Conservation (phyloP, 2,888 invertebrate genomes). For the Ormia ochracea region DNA sequence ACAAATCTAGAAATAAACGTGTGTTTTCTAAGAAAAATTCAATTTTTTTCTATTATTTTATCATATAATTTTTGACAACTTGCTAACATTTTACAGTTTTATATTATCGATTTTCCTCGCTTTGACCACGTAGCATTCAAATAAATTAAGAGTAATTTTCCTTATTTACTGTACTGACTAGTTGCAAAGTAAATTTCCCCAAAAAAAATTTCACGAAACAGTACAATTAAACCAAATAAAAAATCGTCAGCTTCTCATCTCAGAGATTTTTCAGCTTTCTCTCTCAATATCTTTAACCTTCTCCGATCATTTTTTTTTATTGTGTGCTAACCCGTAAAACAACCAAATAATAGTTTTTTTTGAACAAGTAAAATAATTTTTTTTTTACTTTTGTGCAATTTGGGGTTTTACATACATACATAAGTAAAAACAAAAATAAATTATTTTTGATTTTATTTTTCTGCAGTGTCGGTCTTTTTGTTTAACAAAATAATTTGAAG, state of each 20-base stretch:
- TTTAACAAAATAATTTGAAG: conserved; percentile 6
- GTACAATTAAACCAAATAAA: conserved; percentile 6
- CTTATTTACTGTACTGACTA: background rate
- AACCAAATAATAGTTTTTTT: background rate
- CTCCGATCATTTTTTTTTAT: background rate
- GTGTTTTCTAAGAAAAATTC: too few species aligned
- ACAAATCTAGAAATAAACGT: too few species aligned
- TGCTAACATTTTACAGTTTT: background rate
- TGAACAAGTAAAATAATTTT: background rate
- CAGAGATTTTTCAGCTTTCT: background rate
- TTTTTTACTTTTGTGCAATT: conserved; percentile 4
- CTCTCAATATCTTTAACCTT: background rate
- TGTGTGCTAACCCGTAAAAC: background rate
- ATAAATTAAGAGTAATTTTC: conserved; percentile 25
- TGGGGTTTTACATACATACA: background rate
- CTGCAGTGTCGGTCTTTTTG: conserved; percentile 30
- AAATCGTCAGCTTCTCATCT: background rate
- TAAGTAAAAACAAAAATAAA: background rate
- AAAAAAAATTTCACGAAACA: conserved; percentile 8
- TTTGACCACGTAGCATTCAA: conserved; percentile 1
- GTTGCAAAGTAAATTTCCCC: conserved; percentile 24
- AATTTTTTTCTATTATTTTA: background rate
- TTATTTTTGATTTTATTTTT: background rate
- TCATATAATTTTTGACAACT: too few species aligned
- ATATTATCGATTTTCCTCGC: conserved; percentile 28